Evolutionary conservation across 2,797 vertebrate species (phyloP), one percentile per base, ranked within the genome.

Genomic region (Naso thynnoides): DNA sequence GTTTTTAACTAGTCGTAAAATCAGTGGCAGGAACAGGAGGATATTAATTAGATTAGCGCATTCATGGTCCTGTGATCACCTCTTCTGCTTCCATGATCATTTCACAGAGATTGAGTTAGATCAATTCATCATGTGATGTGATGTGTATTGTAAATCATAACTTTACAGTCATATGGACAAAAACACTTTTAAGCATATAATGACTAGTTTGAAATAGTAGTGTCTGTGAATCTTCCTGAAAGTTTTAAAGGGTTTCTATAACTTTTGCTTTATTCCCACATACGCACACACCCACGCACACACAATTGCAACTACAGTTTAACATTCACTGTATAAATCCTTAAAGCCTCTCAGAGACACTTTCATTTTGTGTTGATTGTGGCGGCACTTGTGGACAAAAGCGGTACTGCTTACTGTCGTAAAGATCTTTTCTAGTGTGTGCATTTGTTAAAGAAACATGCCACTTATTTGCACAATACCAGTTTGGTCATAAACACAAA

Each of bases 1-100:
- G 91, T 94, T 94, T 92, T 93, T 92, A 94, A 94, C 88, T 90
- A 90, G 83, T 93, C 91, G 76, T 94, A 94, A 94, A 94, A 93
- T 91, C 91, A 89, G 91, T 88, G 87, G 88, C 88, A 82, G 88
- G 90, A 90, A 92, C 86, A 91, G 86, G 84, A 85, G 85, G 85
- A 86, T 92, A 94, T 94, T 94, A 93, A 94, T 94, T 93, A 90
- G 88, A 95, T 94, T 92, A 92, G 90, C 23, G 84, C 89, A 92
- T 90, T 92, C 91, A 94, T 91, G 88, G 89, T 92, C 88, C 90
- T 89, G 91, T 93, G 92, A 92, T 92, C 89, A 80, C 81, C 81
- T 88, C 88, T 92, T 93, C 91, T 92, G 89, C 91, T 92, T 93
- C 86, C 88, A 81, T 89, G 88, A 89, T 89, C 86, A 89, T 93